Conservation (phyloP, 2,797 vertebrate species). For the Halcyon smyrnensis region DNA sequence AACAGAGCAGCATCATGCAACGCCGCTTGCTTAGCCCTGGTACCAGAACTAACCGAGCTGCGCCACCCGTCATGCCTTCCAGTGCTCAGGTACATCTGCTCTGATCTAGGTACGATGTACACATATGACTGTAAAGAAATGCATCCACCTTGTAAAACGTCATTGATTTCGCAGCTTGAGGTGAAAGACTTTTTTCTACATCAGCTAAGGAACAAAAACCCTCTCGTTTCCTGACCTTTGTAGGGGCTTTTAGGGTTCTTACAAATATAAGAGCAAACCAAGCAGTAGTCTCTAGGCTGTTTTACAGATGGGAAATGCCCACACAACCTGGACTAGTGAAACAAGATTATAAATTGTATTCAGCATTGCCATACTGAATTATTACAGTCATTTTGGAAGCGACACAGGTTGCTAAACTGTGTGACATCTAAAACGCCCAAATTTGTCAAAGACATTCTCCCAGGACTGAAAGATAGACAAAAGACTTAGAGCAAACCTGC, state of each 20-base stretch:
- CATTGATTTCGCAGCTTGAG: background rate
- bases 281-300: background rate
- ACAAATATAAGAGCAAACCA: background rate
- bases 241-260: background rate
- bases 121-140: background rate
- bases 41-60: background rate
- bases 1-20: fast-evolving
- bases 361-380: background rate
- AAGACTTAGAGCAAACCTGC: background rate
- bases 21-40: fast-evolving
- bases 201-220: background rate
- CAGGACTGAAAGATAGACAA: background rate
- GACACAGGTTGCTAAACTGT: background rate
- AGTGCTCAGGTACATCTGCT: fast-evolving
- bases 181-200: background rate
- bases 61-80: fast-evolving
- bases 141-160: background rate
- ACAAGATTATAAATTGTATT: background rate
- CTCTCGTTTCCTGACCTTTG: background rate
- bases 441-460: background rate
- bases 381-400: background rate
- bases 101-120: fast-evolving
- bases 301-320: background rate
- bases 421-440: background rate
- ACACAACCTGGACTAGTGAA: background rate